phyloP scores from a whole-genome alignment of 2,888 invertebrate species.

The Drosophila recens region DNA sequence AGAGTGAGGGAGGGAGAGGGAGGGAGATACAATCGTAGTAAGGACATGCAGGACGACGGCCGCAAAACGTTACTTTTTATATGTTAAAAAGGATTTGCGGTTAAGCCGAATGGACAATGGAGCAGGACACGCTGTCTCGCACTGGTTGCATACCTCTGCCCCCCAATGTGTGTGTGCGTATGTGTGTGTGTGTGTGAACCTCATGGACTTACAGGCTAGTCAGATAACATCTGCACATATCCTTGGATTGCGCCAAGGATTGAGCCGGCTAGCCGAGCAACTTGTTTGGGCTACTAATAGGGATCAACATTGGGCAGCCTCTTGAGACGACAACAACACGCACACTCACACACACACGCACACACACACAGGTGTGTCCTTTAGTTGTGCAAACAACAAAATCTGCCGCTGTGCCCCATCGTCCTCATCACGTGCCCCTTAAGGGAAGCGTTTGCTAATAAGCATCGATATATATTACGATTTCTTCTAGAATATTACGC shows the following conservation, averaged over 20 bases:
- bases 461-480: conserved; percentile 56
- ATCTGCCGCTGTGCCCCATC: neutral
- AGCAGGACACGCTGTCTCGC: conserved; percentile 39
- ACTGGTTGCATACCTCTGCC: conserved; percentile 38
- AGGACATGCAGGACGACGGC: conserved; percentile 18
- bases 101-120: conserved; percentile 76
- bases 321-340: conserved; percentile 60
- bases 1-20: neutral
- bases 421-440: conserved; percentile 13
- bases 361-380: conserved; percentile 1
- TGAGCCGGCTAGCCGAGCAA: conserved; percentile 54
- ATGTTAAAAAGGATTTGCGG: conserved; percentile 81
- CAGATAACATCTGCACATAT: conserved; percentile 77
- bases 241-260: conserved; percentile 61
- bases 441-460: conserved; percentile 36
- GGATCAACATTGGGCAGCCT: conserved; percentile 77
- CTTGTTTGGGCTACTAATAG: conserved; percentile 77
- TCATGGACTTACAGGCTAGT: conserved; percentile 49
- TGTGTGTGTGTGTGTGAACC: conserved; percentile 23
- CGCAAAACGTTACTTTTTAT: conserved; percentile 80
- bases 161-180: neutral
- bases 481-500: conserved; percentile 37
- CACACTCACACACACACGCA: conserved; percentile 12
- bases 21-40: conserved; percentile 4
- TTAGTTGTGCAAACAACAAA: conserved; percentile 49